These are phyloP conservation scores for Xenus cinereus DNA, from an alignment of 2,113 vertebrate genomes.

Conservation along the genomic window DNA sequence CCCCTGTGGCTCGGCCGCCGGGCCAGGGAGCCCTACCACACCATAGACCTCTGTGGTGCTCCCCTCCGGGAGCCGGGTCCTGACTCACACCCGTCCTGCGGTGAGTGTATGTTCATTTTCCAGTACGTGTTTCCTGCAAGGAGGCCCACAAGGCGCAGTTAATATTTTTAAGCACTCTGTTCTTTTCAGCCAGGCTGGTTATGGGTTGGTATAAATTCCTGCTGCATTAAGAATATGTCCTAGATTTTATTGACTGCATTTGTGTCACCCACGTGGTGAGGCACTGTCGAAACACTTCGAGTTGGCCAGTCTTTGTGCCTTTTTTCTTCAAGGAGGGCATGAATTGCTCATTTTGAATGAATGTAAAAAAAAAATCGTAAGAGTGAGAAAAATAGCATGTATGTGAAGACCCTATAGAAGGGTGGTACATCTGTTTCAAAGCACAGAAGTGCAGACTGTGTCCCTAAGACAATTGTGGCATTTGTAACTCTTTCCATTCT, in stretches of 20 bases:
- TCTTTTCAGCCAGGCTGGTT: not conserved
- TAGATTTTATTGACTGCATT: not conserved
- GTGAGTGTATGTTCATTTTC: not conserved
- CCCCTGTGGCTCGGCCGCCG: not conserved
- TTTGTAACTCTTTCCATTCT: slow-evolving; percentile 19
- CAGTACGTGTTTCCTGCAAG: not conserved
- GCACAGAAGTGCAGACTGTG: not conserved
- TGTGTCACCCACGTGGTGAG: not conserved
- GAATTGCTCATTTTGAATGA: not conserved
- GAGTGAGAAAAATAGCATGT: not conserved
- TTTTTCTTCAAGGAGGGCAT: not conserved
- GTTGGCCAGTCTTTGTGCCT: not conserved
- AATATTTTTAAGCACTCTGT: not conserved
- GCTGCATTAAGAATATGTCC: not conserved
- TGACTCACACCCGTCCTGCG: not conserved
- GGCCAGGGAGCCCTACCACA: no score
- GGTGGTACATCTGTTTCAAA: not conserved
- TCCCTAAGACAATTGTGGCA: not conserved
- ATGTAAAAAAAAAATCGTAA: not conserved
- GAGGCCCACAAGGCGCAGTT: not conserved
- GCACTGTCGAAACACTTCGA: not conserved
- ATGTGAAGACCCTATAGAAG: not conserved
- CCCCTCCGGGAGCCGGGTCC: not conserved
- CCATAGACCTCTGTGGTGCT: not conserved
- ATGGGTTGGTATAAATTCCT: not conserved